phyloP scores from a whole-genome alignment of 2,113 vertebrate genomes.

The Planiliza haematocheilus region DNA sequence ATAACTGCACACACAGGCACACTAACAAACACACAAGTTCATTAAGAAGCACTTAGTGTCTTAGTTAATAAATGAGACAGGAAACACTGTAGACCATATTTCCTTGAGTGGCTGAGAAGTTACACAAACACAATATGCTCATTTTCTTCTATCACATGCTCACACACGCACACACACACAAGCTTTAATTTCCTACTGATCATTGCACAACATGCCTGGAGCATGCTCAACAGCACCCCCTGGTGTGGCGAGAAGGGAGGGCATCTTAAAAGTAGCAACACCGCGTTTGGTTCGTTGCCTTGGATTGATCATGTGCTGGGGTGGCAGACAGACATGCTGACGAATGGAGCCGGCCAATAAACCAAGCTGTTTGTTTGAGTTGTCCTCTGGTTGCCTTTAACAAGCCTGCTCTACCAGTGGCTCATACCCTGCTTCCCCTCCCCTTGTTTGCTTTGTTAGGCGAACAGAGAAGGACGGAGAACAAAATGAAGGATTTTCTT shows the following conservation, averaged over 20 bases:
- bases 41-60: conserved; percentile 66
- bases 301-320: conserved; percentile 21
- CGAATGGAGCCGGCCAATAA: conserved; percentile 39
- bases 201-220: conserved; percentile 10
- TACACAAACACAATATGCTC: conserved; percentile 1
- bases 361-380: conserved; percentile 51
- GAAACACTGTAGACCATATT: conserved; percentile 38
- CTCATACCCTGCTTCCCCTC: not conserved
- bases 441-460: conserved; percentile 43
- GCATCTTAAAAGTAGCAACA: conserved; percentile 7
- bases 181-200: conserved; percentile 7
- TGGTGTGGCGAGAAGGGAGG: conserved; percentile 50
- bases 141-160: not conserved
- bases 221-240: conserved; percentile 68
- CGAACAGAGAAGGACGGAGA: conserved; percentile 4
- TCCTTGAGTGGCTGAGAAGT: conserved; percentile 21
- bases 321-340: conserved; percentile 29
- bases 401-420: conserved; percentile 10
- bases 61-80: conserved; percentile 68
- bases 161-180: not conserved
- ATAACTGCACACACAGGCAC: conserved; percentile 32
- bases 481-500: conserved; percentile 24
- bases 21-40: conserved; percentile 53
- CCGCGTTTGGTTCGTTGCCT: conserved; percentile 10
- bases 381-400: conserved; percentile 34